Conservation (phyloP, 2,888 invertebrate genomes). For the Globia sparganii region DNA sequence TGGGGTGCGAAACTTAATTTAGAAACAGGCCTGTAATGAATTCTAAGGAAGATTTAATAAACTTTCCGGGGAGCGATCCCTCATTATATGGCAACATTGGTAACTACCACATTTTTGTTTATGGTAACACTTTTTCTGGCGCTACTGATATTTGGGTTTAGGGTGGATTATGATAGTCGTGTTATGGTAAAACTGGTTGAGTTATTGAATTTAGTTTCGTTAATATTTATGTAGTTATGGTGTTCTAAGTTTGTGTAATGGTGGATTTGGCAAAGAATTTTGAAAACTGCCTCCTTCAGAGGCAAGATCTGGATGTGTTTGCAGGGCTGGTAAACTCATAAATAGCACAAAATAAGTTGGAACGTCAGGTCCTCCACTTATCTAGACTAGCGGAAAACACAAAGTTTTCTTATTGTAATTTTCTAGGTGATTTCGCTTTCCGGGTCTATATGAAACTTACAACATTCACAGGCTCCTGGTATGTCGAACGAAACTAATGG, state of each 20-base stretch:
- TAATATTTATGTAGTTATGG: too few species aligned
- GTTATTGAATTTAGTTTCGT: slow-evolving; percentile 26
- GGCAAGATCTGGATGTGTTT: background rate
- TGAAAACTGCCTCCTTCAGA: background rate
- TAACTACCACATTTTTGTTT: slow-evolving; percentile 73
- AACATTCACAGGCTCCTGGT: too few species aligned
- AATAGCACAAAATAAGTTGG: background rate
- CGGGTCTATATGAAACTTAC: background rate
- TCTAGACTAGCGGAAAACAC: background rate
- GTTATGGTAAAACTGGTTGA: slow-evolving; percentile 31
- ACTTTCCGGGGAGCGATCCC: slow-evolving; percentile 72
- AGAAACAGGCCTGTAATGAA: slow-evolving; percentile 81
- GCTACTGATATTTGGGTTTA: slow-evolving; percentile 64
- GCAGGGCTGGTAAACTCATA: background rate
- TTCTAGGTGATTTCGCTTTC: background rate
- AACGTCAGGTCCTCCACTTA: background rate
- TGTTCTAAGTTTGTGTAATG: background rate
- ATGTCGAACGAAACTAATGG: background rate
- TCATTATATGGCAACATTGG: slow-evolving; percentile 66
- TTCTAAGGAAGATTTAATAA: slow-evolving; percentile 85
- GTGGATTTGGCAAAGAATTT: background rate
- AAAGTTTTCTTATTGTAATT: background rate
- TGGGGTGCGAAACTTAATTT: slow-evolving; percentile 84
- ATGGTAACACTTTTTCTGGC: slow-evolving; percentile 70
- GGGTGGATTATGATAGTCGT: slow-evolving; percentile 58